Evolutionary conservation across 2,888 invertebrate genomes (phyloP), one percentile per base, ranked within the genome.

Genomic region (Chrysina gloriosa): DNA sequence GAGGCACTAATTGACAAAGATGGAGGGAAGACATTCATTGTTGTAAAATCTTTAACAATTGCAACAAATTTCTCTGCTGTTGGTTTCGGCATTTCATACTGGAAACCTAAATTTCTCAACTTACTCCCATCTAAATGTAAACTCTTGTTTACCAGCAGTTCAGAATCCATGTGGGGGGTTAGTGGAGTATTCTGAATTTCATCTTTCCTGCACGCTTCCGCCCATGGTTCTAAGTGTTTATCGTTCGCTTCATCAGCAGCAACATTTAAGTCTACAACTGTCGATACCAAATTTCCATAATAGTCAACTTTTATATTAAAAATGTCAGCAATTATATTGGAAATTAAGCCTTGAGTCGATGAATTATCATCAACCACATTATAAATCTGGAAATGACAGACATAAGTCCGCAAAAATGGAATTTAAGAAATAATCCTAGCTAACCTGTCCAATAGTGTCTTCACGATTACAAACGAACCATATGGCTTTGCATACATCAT

Each of bases 171-270:
- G 79, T 92, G 94, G 0, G 97, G 96, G 69, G 94, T 94, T 0
- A 97, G 85, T 1, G 96, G 96, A 16, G 96, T 93, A 84, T 95
- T 96, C 71, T 86, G 84, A 25, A 96, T 89, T 47, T 86, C 85
- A 81, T 93, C 90, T 71, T 85, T 84, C 71, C 90, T 87, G 80
- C 96, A 96, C 25, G 93, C 89, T 78, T 92, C 92, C 0, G 95
- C 95, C 97, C 97, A 97, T 14, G 96, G 95, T 0, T 89, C 89
- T 84, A 96, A 88, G 82, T 97, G 97, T 80, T 96, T 96, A 83
- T 97, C 96, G 82, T 97, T 97, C 0, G 95, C 94, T 77, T 96
- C 95, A 75, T 95, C 95, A 0, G 94, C 92, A 3, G 94, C 91
- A 5, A 89, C 88, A 0, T 87, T 87, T 84, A 95, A 89, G 84